phyloP scores from a whole-genome alignment of 2,888 invertebrate species.

The Luperina nickerlii region DNA sequence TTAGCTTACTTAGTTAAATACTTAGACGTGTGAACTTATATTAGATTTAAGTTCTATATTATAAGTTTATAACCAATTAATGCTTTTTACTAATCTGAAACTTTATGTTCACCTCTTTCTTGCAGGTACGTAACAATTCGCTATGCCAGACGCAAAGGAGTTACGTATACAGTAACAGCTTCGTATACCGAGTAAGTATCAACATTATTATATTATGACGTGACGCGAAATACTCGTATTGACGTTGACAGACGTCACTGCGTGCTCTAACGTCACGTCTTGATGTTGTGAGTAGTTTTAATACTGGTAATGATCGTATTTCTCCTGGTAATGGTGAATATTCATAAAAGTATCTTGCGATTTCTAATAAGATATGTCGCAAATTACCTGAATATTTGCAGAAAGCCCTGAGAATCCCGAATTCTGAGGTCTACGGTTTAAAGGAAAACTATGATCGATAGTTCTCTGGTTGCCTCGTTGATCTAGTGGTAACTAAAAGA shows the following conservation, averaged over 20 bases:
- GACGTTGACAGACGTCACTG: constrained; percentile 43
- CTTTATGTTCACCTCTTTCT: constrained; percentile 61
- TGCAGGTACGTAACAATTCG: constrained; percentile 77
- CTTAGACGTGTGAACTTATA: not conserved
- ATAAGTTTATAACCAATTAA: constrained; percentile 19
- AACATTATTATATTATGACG: constrained; percentile 39
- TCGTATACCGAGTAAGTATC: constrained; percentile 70
- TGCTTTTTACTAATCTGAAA: constrained; percentile 51
- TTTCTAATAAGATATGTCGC: constrained; percentile 18
- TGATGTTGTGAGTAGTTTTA: constrained; percentile 52
- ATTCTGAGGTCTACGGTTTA: not conserved
- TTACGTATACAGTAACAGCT: constrained; percentile 67
- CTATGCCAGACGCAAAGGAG: constrained; percentile 67
- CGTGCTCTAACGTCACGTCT: constrained; percentile 32
- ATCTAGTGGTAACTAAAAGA: constrained; percentile 35
- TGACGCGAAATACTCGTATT: constrained; percentile 44
- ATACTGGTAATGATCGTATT: constrained; percentile 12
- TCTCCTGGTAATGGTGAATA: not conserved
- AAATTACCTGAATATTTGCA: constrained; percentile 33
- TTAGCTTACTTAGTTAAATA: not conserved
- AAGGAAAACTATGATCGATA: not conserved
- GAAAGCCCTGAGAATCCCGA: constrained; percentile 23
- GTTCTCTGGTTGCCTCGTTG: constrained; percentile 20
- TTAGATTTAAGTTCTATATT: constrained; percentile 6
- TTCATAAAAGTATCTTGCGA: constrained; percentile 9